Evolutionary conservation across 2,113 vertebrate genomes (phyloP), one percentile per base, ranked within the genome.

Genomic region (Acanthochromis polyacanthus): DNA sequence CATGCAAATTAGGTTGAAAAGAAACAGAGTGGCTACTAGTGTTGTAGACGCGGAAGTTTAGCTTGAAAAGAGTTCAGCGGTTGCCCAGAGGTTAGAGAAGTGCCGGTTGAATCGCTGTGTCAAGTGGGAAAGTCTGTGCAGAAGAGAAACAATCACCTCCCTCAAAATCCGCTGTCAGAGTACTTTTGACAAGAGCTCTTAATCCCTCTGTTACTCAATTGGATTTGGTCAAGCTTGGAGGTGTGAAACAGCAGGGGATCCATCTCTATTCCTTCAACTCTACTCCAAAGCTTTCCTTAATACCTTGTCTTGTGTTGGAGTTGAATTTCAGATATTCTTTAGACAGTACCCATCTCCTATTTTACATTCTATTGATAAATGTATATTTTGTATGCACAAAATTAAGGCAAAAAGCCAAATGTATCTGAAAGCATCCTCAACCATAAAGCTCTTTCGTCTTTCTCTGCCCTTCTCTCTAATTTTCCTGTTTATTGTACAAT

Each of bases 31-130:
- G 17, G 43, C 20, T 6, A 0, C 38, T 0, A 3, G 8, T 9
- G 16, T 77, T 36, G 28, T 22, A 11, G 30, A 51, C 17, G 19
- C 20, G 22, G 52, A 56, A 0, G 48, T 51, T 82, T 17, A 30
- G 20, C 9, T 60, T 57, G 28, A 60, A 71, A 71, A 23, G 16
- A 51, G 20, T 40, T 0, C 0, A 23, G 22, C 4, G 20, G 30
- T 58, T 57, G 56, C 52, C 57, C 36, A 22, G 57, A 69, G 58
- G 63, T 70, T 22, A 46, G 55, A 67, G 1, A 63, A 68, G 70
- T 40, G 77, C 38, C 38, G 16, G 3, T 53, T 77, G 65, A 71
- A 55, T 75, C 20, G 38, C 19, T 60, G 38, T 56, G 61, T 23
- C 51, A 22, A 67, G 63, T 55, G 19, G 50, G 36, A 40, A 85